A percentile compares a stretch with the other conserved stretches of the same genome.
Conservation (phyloP, 2,113 vertebrate genomes). For the Passerina amoena region DNA sequence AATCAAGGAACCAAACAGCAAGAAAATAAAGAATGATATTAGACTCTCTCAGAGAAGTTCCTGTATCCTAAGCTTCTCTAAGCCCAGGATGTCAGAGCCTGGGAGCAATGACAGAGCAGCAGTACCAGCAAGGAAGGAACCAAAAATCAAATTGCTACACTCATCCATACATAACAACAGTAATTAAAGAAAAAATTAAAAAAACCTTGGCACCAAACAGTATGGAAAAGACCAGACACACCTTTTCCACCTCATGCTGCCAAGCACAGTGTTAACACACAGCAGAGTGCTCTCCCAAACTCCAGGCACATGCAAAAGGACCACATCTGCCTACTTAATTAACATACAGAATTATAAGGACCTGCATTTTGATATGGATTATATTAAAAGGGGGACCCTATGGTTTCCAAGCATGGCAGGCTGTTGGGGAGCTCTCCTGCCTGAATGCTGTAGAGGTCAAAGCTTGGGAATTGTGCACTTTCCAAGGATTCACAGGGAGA, state of each 20-base stretch:
- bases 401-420: background rate
- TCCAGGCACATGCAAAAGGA: background rate
- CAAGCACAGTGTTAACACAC: background rate
- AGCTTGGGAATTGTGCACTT: accelerated
- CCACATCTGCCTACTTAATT: background rate
- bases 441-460: background rate
- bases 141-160: background rate
- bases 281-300: background rate
- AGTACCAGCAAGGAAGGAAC: background rate
- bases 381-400: background rate
- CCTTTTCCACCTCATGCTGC: background rate
- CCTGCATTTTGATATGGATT: background rate
- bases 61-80: background rate
- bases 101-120: background rate
- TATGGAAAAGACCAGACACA: background rate
- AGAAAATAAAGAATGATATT: background rate
- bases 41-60: background rate
- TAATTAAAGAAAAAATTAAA: background rate
- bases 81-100: background rate
- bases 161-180: background rate
- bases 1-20: background rate
- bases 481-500: background rate
- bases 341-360: background rate
- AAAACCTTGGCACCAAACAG: background rate
- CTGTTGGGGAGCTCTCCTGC: background rate